A percentile compares a stretch with the other conserved stretches of the same genome.
Evolutionary conservation across 2,888 invertebrate genomes (phyloP).

Genomic region (Campoplex capitator): DNA sequence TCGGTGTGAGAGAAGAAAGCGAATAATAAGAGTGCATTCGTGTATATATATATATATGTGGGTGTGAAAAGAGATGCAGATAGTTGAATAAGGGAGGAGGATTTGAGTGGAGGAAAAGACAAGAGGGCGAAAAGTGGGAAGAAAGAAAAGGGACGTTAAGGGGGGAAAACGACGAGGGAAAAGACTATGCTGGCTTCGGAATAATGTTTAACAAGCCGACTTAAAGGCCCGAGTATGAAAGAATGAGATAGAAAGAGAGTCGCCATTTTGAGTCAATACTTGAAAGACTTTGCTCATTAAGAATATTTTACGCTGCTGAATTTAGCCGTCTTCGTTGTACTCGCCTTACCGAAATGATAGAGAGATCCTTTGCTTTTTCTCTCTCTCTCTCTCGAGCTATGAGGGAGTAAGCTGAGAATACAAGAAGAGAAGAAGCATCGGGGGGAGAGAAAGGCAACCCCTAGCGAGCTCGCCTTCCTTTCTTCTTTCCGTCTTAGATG

Average conservation of each 20-base stretch:
- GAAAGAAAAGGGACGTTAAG: conserved; percentile 49
- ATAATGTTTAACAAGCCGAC: conserved; percentile 84
- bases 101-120: conserved; percentile 49
- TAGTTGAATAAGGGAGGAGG: conserved; percentile 55
- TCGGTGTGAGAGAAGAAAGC: conserved; percentile 31
- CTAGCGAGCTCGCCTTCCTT: conserved; percentile 43
- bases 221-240: conserved; percentile 76
- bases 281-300: conserved; percentile 84
- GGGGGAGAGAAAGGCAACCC: conserved; percentile 47
- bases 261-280: conserved; percentile 84
- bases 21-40: conserved; percentile 47
- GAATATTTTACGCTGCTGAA: conserved; percentile 82
- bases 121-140: conserved; percentile 57
- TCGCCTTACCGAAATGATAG: conserved; percentile 2
- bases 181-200: conserved; percentile 71
- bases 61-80: conserved; percentile 64
- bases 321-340: conserved; percentile 66
- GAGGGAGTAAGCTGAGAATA: conserved; percentile 59
- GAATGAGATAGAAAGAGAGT: conserved; percentile 46
- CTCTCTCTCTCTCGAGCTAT: background rate
- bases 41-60: conserved; percentile 30
- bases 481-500: conserved; percentile 62
- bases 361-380: background rate
- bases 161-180: conserved; percentile 33
- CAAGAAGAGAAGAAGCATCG: conserved; percentile 52